A percentile compares a stretch with the other conserved stretches of the same genome.
Evolutionary conservation across 2,797 vertebrate genomes (phyloP).

Genomic region (Enoplosus armatus): DNA sequence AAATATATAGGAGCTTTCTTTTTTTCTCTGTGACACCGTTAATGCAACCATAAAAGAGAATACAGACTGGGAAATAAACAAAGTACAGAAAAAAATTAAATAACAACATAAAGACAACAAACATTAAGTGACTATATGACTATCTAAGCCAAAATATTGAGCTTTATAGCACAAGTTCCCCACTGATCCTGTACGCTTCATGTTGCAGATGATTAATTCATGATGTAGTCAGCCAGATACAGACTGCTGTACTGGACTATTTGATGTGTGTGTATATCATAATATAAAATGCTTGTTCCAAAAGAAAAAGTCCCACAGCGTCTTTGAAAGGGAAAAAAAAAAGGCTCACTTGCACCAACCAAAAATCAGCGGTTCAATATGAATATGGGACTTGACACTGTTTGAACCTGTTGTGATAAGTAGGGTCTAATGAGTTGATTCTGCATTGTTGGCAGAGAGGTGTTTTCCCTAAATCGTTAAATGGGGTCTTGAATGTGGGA

Average conservation of each 20-base stretch:
- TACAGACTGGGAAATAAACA: neutral
- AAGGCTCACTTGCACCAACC: neutral
- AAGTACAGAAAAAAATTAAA: neutral
- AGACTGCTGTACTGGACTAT: slow-evolving; percentile 15
- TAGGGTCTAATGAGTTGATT: slow-evolving; percentile 3
- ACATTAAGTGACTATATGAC: neutral
- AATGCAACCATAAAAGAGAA: neutral
- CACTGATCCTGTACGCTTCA: slow-evolving; percentile 22
- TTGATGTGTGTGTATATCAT: neutral
- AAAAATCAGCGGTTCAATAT: slow-evolving; percentile 11
- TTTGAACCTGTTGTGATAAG: slow-evolving; percentile 17
- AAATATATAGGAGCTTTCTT: neutral
- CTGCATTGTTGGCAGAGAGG: neutral
- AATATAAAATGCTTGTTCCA: slow-evolving; percentile 1
- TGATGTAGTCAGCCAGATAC: slow-evolving; percentile 23
- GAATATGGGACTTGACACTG: slow-evolving; percentile 7
- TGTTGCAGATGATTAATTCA: slow-evolving; percentile 45
- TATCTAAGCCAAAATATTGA: neutral
- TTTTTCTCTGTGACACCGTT: slow-evolving; percentile 1
- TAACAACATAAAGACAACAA: neutral
- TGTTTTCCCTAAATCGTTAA: slow-evolving; percentile 36
- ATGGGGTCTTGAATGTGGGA: slow-evolving; percentile 29
- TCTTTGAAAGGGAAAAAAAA: neutral
- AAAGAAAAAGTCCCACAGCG: neutral
- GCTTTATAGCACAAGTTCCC: neutral